Percentiles rank a stretch among this genome's conserved stretches.
phyloP scores from a whole-genome alignment of 1,140 invertebrate genomes.

The Grapholita molesta region DNA sequence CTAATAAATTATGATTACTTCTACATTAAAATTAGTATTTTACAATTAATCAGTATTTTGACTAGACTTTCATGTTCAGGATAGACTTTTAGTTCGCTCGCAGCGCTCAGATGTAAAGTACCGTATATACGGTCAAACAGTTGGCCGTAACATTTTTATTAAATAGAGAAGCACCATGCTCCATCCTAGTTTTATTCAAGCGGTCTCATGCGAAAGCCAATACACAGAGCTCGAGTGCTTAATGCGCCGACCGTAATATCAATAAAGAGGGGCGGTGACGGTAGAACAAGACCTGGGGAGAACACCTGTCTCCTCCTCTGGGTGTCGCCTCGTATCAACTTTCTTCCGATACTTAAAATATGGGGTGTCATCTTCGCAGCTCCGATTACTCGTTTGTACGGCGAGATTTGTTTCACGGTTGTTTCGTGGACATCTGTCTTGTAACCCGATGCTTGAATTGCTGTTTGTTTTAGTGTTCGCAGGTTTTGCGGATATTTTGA shows the following conservation, averaged over 20 bases:
- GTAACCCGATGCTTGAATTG: slow-evolving; percentile 26
- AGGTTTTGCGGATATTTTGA: neutral
- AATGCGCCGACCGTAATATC: slow-evolving; percentile 70
- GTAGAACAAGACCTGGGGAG: slow-evolving; percentile 35
- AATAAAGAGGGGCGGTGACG: slow-evolving; percentile 57
- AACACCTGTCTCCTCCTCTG: slow-evolving; percentile 44
- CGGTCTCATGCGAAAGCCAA: slow-evolving; percentile 56
- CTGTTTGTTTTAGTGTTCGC: neutral
- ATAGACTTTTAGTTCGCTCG: neutral
- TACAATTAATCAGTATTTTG: too few relatives aligned
- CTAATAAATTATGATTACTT: too few relatives aligned
- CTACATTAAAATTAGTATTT: too few relatives aligned
- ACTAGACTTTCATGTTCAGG: neutral
- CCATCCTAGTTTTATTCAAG: slow-evolving; percentile 61
- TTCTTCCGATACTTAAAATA: slow-evolving; percentile 69
- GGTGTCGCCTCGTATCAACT: slow-evolving; percentile 59
- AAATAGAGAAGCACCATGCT: slow-evolving; percentile 30
- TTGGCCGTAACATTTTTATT: slow-evolving; percentile 31
- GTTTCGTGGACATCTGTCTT: slow-evolving; percentile 39
- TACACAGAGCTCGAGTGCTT: slow-evolving; percentile 65
- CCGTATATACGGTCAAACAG: neutral
- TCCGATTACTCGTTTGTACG: slow-evolving; percentile 62
- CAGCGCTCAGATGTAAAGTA: neutral
- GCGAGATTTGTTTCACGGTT: slow-evolving; percentile 48
- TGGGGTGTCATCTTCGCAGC: slow-evolving; percentile 64